phyloP scores from a whole-genome alignment of 2,797 vertebrate species.

The Scomberomorus guttatus region DNA sequence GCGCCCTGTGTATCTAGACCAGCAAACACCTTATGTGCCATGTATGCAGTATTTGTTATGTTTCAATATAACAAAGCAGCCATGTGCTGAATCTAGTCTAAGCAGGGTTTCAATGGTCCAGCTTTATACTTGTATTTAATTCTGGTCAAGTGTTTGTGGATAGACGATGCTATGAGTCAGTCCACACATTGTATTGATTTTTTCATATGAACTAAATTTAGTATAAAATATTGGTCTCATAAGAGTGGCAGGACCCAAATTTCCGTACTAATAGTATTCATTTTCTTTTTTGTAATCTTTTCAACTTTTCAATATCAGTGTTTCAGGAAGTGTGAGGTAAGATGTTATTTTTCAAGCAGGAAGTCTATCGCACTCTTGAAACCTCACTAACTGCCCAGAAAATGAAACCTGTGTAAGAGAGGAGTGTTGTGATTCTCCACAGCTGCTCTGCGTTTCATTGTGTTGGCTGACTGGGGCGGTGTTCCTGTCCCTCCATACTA shows the following conservation, averaged over 20 bases:
- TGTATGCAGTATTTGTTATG: not conserved
- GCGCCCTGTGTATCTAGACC: too few species aligned
- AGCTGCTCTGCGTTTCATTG: conserved; percentile 67
- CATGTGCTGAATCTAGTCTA: too few species aligned
- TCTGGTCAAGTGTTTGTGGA: too few species aligned
- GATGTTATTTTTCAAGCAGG: not conserved
- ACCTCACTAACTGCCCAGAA: not conserved
- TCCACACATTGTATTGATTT: too few species aligned
- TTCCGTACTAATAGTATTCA: not conserved
- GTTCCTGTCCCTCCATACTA: conserved; percentile 69
- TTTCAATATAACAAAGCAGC: too few species aligned
- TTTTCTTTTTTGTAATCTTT: too few species aligned
- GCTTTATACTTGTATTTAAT: too few species aligned
- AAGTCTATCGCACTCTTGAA: not conserved
- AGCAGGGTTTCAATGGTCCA: too few species aligned
- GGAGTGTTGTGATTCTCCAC: not conserved
- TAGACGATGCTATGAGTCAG: too few species aligned
- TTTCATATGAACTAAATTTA: too few species aligned
- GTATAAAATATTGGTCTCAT: not conserved
- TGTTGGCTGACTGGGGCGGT: conserved; percentile 82
- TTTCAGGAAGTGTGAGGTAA: not conserved
- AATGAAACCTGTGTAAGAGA: not conserved
- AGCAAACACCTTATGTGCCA: too few species aligned
- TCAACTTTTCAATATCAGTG: too few species aligned
- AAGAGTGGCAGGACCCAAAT: not conserved